phyloP scores from a whole-genome alignment of 2,113 vertebrate species.

The Montifringilla adamsi region DNA sequence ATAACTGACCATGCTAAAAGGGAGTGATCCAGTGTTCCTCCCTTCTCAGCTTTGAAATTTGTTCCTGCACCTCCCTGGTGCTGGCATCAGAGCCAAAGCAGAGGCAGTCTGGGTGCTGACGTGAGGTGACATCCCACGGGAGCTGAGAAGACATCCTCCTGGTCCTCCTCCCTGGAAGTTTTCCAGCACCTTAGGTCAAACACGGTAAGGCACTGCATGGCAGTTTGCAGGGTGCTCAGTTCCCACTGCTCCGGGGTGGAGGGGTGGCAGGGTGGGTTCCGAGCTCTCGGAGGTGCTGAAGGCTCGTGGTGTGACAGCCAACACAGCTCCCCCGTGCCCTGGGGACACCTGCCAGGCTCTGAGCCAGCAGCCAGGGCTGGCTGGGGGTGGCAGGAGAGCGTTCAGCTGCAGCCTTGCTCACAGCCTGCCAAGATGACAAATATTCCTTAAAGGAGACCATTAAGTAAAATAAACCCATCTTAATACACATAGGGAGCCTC shows the following conservation, averaged over 20 bases:
- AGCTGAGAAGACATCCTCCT: not conserved
- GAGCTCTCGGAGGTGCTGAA: not conserved
- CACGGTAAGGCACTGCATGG: not conserved
- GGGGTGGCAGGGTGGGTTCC: not conserved
- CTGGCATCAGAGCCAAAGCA: not conserved
- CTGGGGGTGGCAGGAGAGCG: not conserved
- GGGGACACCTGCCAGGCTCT: not conserved
- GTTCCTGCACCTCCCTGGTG: not conserved
- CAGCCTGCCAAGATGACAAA: not conserved
- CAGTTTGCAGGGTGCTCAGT: not conserved
- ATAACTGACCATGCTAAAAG: not conserved
- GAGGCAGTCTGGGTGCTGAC: not conserved
- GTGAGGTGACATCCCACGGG: not conserved
- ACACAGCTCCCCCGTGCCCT: rapidly evolving
- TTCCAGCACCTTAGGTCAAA: not conserved
- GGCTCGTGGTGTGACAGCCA: not conserved
- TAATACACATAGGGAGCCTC: not conserved
- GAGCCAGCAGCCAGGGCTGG: not conserved
- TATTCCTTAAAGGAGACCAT: not conserved
- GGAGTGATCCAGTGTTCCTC: not conserved
- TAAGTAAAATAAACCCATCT: not conserved
- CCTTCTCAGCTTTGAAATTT: not conserved
- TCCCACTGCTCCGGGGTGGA: not conserved
- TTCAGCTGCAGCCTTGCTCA: not conserved
- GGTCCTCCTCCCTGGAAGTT: not conserved